Evolutionary conservation across 2,113 vertebrate genomes (phyloP).

Genomic region (Toxotes chatareus): DNA sequence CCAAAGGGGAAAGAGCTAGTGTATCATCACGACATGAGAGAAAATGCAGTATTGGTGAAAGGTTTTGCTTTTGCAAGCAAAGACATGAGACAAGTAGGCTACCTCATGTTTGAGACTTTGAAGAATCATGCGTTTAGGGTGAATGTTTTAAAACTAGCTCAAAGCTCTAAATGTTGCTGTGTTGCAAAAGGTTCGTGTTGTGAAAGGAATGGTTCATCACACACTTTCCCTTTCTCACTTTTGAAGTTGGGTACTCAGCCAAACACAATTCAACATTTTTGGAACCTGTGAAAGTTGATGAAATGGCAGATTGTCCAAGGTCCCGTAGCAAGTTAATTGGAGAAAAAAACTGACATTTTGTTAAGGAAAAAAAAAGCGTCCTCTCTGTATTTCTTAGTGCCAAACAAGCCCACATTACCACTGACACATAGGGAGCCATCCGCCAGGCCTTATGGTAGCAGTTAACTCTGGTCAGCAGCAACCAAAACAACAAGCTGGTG

Average conservation of each 20-base stretch:
- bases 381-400: constrained; percentile 45
- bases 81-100: constrained; percentile 41
- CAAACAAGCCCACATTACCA: constrained; percentile 65
- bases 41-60: constrained; percentile 42
- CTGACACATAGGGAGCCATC: constrained; percentile 63
- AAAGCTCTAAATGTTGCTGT: constrained; percentile 39
- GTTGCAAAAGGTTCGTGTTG: constrained; percentile 28
- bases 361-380: constrained; percentile 27
- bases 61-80: constrained; percentile 24
- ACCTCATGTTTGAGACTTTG: constrained; percentile 24
- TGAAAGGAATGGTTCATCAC: constrained; percentile 34
- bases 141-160: constrained; percentile 26
- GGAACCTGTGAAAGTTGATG: constrained; percentile 60
- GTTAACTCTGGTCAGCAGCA: constrained; percentile 66
- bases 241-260: constrained; percentile 43
- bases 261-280: constrained; percentile 47
- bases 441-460: constrained; percentile 68
- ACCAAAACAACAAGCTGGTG: constrained; percentile 74
- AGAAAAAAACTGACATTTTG: constrained; percentile 42
- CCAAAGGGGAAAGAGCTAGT: constrained; percentile 41
- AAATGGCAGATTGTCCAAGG: constrained; percentile 53
- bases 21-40: constrained; percentile 42
- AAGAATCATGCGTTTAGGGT: constrained; percentile 17
- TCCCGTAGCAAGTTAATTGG: constrained; percentile 47
- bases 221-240: constrained; percentile 48